These are phyloP conservation scores for Pterois miles DNA, from an alignment of 2,797 vertebrate genomes.

Conservation along the genomic window DNA sequence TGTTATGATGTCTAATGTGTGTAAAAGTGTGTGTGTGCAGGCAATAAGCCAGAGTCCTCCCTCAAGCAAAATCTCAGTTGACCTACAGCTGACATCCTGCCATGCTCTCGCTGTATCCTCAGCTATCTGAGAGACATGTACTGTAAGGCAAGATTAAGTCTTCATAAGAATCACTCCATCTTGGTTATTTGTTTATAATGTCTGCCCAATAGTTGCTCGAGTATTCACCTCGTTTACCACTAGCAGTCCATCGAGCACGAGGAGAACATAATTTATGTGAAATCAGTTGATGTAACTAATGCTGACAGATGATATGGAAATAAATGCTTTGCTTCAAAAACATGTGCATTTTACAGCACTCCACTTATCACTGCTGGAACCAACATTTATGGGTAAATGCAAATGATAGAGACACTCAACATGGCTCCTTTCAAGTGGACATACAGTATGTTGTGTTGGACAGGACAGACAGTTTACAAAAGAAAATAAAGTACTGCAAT, in stretches of 20 bases:
- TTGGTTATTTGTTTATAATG: constrained; percentile 61
- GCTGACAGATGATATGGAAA: constrained; percentile 60
- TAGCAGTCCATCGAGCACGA: constrained; percentile 47
- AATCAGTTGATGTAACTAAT: constrained; percentile 58
- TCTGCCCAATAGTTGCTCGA: constrained; percentile 12
- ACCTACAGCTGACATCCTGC: constrained; percentile 54
- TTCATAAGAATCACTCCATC: constrained; percentile 48
- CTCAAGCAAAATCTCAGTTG: constrained; percentile 55
- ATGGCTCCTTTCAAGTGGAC: constrained; percentile 43
- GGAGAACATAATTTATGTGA: constrained; percentile 38
- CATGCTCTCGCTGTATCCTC: constrained; percentile 3
- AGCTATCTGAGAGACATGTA: constrained; percentile 11
- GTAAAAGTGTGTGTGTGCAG: constrained; percentile 13
- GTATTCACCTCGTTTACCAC: constrained; percentile 40
- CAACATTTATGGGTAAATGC: constrained; percentile 48
- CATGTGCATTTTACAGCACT: constrained; percentile 22
- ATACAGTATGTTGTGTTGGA: constrained; percentile 37
- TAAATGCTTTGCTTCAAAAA: constrained; percentile 54
- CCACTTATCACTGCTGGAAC: constrained; percentile 44
- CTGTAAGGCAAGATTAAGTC: constrained; percentile 48
- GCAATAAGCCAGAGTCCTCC: constrained; percentile 51
- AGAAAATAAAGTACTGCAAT: constrained; percentile 48
- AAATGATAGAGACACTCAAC: constrained; percentile 38
- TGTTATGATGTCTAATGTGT: constrained; percentile 34
- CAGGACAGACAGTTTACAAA: constrained; percentile 58